Percentiles rank a stretch among this genome's conserved stretches.
phyloP scores from a whole-genome alignment of 1,140 invertebrate species.

The Rhopalosiphum maidis region DNA sequence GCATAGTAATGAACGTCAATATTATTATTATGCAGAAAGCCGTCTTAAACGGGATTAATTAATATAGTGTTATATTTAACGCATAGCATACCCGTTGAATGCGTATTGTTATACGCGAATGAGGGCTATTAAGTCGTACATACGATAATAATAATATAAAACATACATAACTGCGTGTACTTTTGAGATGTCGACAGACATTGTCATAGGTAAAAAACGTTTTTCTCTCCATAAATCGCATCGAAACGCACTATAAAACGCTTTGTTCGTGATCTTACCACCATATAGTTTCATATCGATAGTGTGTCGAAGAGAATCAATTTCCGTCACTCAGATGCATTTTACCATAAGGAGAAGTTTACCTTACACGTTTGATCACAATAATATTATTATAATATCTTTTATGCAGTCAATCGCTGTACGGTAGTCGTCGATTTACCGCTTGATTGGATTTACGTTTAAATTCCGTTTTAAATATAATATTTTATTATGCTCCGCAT shows the following conservation, averaged over 20 bases:
- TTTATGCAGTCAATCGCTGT: too few relatives aligned
- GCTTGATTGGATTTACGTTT: too few relatives aligned
- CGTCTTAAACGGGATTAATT: not conserved
- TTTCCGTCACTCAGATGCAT: too few relatives aligned
- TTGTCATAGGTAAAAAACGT: not conserved
- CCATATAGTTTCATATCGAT: not conserved
- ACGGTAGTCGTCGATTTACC: too few relatives aligned
- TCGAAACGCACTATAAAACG: not conserved
- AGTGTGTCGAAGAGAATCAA: too few relatives aligned
- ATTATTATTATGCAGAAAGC: not conserved
- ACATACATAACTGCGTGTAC: not conserved
- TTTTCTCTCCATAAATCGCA: not conserved
- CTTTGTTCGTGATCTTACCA: not conserved
- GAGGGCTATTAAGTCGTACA: not conserved
- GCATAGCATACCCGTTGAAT: not conserved
- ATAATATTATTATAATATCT: too few relatives aligned
- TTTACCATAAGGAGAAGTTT: too few relatives aligned
- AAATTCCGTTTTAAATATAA: too few relatives aligned
- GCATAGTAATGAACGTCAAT: not conserved
- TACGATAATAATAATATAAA: not conserved
- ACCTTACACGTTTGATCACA: too few relatives aligned
- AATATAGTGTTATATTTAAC: conserved; percentile 5
- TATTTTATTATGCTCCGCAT: too few relatives aligned
- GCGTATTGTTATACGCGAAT: not conserved
- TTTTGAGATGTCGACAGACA: not conserved